Evolutionary conservation across 37 sponge, comb jelly and placozoan genomes (phyloP), one percentile per base, ranked within the genome.

Genomic region (Mnemiopsis leidyi): DNA sequence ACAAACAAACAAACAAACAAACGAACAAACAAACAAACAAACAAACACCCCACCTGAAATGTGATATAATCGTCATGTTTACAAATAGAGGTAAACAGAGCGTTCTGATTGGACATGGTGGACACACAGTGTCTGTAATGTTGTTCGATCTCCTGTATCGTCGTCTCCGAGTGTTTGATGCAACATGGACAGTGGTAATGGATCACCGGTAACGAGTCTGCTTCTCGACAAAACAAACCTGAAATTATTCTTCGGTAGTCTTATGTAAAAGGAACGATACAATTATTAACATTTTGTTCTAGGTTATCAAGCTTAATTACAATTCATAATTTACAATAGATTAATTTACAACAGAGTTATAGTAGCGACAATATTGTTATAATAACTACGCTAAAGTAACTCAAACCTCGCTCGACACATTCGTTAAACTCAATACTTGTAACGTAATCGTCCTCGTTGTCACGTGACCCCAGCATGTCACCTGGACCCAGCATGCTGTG

Each of bases 131-230:
- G 24, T 26, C 90, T 38, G 61, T 85, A 85, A 21, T 85, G 90
- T 21, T 85, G 90, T 26, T 85, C 90, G 5, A 85, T 85, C 24
- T 26, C 61, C 61, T 23, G 38, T n/a, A 85, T 37, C 13, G 29
- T 39, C 0, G 36, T 18, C 90, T 85, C 61, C 23, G 48, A n/a
- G 61, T 85, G 90, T 33, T 85, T 85, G 23, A 85, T 29, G 25
- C 90, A 85, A 37, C 90, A 85, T 5, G 90, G 90, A 39, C 90
- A 85, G 90, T 85, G 90, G 61, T 40, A 85, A 61, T 85, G 90
- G 25, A 40, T 37, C 26, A 40, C 90, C 0, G 61, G 38, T n/a
- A 23, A 7, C 3, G 61, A 40, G 30, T 38, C 61, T 7, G 61
- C 32, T 26, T 85, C 90, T 38, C 90, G 23, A 85, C 90, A 85